phyloP scores from a whole-genome alignment of 2,113 vertebrate species.

The Clarias batrachus region DNA sequence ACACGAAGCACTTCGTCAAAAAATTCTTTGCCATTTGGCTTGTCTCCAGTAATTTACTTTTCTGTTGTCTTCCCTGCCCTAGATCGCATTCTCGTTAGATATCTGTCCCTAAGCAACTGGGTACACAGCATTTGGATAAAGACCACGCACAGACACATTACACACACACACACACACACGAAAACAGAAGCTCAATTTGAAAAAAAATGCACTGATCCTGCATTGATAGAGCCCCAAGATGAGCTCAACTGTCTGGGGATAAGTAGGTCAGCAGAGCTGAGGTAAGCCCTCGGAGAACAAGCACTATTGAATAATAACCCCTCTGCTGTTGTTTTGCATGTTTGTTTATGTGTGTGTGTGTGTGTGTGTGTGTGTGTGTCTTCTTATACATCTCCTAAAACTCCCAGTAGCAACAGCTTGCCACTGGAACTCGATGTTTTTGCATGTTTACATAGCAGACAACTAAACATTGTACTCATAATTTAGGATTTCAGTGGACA shows the following conservation, averaged over 20 bases:
- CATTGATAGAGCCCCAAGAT: slow-evolving; percentile 55
- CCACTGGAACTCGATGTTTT: slow-evolving; percentile 20
- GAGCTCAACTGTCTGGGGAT: slow-evolving; percentile 58
- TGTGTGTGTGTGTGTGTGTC: slow-evolving; percentile 58
- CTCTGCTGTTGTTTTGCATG: slow-evolving; percentile 44
- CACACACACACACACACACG: slow-evolving; percentile 27
- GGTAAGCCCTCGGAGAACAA: slow-evolving; percentile 56
- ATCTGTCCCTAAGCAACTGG: slow-evolving; percentile 37
- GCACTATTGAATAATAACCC: slow-evolving; percentile 54
- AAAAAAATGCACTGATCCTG: slow-evolving; percentile 51
- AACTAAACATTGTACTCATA: slow-evolving; percentile 11
- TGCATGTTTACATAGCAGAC: slow-evolving; percentile 21
- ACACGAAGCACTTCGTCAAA: background rate
- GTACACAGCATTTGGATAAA: slow-evolving; percentile 43
- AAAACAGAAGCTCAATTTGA: slow-evolving; percentile 43
- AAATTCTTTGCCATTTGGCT: slow-evolving; percentile 18
- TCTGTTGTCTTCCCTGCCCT: slow-evolving; percentile 17
- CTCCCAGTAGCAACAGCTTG: slow-evolving; percentile 28
- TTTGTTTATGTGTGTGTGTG: slow-evolving; percentile 49
- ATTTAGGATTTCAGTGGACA: slow-evolving; percentile 11
- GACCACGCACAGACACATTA: slow-evolving; percentile 34
- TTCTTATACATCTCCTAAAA: slow-evolving; percentile 37
- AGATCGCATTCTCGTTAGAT: slow-evolving; percentile 34
- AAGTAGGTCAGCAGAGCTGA: slow-evolving; percentile 59
- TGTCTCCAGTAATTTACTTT: slow-evolving; percentile 31